phyloP scores from a whole-genome alignment of 2,797 vertebrate species.

The Poeciliopsis infans region DNA sequence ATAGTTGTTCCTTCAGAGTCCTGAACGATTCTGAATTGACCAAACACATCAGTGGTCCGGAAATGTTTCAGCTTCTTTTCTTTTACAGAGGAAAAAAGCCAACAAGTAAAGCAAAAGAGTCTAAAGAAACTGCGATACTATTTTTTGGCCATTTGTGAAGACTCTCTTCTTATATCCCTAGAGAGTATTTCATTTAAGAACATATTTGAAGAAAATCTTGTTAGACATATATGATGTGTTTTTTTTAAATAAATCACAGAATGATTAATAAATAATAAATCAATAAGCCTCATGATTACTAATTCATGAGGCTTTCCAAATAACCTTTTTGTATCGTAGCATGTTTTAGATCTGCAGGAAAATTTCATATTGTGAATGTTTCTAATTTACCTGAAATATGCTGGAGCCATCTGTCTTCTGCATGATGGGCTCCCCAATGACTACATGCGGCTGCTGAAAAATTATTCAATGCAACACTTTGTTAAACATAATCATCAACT shows the following conservation, averaged over 20 bases:
- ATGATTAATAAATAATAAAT: too few relatives aligned
- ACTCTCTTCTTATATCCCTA: too few relatives aligned
- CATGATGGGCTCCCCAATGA: slow-evolving; percentile 75
- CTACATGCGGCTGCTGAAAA: slow-evolving; percentile 58
- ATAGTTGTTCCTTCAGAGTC: background rate
- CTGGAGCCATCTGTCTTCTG: slow-evolving; percentile 53
- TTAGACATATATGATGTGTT: too few relatives aligned
- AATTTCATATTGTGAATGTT: background rate
- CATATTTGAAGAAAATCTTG: too few relatives aligned
- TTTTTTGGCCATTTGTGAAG: too few relatives aligned
- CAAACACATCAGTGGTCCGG: background rate
- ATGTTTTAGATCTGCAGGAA: too few relatives aligned
- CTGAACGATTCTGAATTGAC: background rate
- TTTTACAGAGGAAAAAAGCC: background rate
- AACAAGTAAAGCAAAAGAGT: background rate
- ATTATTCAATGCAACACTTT: background rate
- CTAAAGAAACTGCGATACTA: background rate
- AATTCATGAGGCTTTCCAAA: too few relatives aligned
- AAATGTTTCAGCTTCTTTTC: background rate
- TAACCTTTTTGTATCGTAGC: too few relatives aligned
- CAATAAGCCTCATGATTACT: too few relatives aligned
- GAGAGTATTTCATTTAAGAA: too few relatives aligned
- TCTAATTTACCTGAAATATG: slow-evolving; percentile 51
- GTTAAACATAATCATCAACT: background rate
- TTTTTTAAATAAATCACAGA: too few relatives aligned